These are phyloP conservation scores for Nemurella pictetii DNA, from an alignment of 2,888 invertebrate species.

Conservation along the genomic window DNA sequence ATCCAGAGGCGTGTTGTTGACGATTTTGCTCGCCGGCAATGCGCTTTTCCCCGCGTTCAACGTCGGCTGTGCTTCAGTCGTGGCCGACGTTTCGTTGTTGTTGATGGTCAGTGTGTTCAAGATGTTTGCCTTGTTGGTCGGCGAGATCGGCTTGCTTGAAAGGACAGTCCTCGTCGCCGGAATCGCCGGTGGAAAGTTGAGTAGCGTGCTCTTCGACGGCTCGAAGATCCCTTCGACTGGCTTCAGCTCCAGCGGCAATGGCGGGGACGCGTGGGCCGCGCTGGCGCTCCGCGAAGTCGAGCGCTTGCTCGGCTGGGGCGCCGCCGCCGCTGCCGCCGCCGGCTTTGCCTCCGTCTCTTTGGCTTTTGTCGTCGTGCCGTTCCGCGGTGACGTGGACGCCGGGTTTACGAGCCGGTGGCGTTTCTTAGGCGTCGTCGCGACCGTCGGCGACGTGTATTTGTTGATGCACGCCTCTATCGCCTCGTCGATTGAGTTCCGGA, in stretches of 20 bases:
- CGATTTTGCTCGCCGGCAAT: neutral
- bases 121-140: conserved; percentile 21
- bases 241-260: neutral
- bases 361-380: conserved; percentile 56
- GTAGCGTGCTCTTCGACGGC: neutral
- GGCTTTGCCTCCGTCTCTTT: conserved; percentile 53
- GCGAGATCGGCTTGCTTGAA: conserved; percentile 27
- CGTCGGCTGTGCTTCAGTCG: neutral
- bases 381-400: conserved; percentile 48
- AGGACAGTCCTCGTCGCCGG: neutral
- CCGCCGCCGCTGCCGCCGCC: conserved; percentile 55
- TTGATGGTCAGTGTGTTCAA: neutral
- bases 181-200: neutral
- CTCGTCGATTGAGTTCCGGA: conserved; percentile 54
- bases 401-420: conserved; percentile 65
- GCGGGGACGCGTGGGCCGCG: conserved; percentile 52
- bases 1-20: neutral
- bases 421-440: conserved; percentile 70
- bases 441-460: conserved; percentile 50
- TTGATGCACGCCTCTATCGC: conserved; percentile 61
- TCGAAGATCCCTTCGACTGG: conserved; percentile 20
- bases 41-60: neutral
- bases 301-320: conserved; percentile 52
- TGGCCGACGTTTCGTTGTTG: neutral
- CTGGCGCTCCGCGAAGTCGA: conserved; percentile 60